Evolutionary conservation across 2,888 invertebrate genomes (phyloP), one percentile per base, ranked within the genome.

Genomic region (Villa cingulata): DNA sequence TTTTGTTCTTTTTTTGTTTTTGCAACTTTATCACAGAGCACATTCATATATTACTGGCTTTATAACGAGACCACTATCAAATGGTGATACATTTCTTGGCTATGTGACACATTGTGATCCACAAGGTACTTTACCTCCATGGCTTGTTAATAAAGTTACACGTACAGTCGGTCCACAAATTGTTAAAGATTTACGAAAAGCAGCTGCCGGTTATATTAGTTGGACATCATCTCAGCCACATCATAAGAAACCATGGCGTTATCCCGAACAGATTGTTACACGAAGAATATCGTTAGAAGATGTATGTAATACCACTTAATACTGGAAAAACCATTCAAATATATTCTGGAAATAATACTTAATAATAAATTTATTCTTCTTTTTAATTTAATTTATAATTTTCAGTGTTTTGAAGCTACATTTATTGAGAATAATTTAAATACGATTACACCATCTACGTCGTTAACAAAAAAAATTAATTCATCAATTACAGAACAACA

Each of bases 81-180:
- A 65, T 45, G 70, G 72, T 6, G 83, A 86, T 52, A 86, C 87
- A 62, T 82, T 83, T 70, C 71, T 92, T 48, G 87, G 86, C 19
- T 94, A 92, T 65, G 80, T 92, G 32, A 86, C 91, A 2, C 87
- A 91, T 59, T 86, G 87, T 5, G 92, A 92, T 68, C 91, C 91
- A 12, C 80, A 83, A 61, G 92, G 91, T 54, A 81, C 81, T 40
- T 71, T 92, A 48, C 92, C 92, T 2, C 81, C 83, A 9, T 92
- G 91, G 91, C 72, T 89, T 49, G 87, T 91, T 40, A 92, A 94
- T 71, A 87, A 80, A 67, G 73, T 81, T 34, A 83, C 85, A 17
- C 80, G 82, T 62, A 79, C 80, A 58, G 74, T 91, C 58, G 90
- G 89, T 0, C 92, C 92, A 2, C 85, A 86, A 64, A 78, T 90